Evolutionary conservation across 2,113 vertebrate species (phyloP).

Genomic region (Eolophus roseicapilla): DNA sequence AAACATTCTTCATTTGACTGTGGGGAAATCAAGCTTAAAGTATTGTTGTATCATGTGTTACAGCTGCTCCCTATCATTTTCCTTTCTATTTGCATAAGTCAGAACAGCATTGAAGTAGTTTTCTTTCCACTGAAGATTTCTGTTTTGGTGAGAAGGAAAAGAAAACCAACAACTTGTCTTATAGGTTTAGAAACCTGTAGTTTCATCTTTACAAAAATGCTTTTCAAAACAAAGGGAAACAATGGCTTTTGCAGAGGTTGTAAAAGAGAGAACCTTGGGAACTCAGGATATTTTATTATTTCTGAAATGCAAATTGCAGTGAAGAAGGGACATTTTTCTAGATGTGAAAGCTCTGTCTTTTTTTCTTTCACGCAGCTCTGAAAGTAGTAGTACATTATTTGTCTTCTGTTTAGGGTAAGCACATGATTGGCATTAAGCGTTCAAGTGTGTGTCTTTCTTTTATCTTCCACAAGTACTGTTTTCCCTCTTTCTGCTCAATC

Average conservation of each 20-base stretch:
- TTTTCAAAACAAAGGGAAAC: neutral
- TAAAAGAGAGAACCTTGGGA: neutral
- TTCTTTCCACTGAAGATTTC: neutral
- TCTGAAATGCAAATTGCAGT: constrained; percentile 37
- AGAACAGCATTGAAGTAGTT: neutral
- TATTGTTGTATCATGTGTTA: neutral
- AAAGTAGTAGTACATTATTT: neutral
- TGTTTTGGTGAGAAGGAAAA: neutral
- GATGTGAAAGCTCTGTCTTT: neutral
- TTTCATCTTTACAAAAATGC: neutral
- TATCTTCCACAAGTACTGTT: neutral
- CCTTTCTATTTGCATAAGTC: constrained; percentile 7
- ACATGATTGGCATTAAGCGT: neutral
- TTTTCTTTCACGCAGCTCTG: neutral
- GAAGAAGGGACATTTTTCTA: neutral
- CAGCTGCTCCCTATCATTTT: neutral
- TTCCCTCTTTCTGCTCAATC: constrained; percentile 4
- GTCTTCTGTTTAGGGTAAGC: constrained; percentile 1
- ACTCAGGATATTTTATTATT: neutral
- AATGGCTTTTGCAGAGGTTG: neutral
- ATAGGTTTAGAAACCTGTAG: neutral
- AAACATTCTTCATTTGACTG: neutral
- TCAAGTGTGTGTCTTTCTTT: neutral
- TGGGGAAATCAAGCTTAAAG: constrained; percentile 2
- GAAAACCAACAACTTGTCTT: neutral